These are phyloP conservation scores for Epinotia brunnichana DNA, from an alignment of 2,888 invertebrate genomes.

Conservation along the genomic window DNA sequence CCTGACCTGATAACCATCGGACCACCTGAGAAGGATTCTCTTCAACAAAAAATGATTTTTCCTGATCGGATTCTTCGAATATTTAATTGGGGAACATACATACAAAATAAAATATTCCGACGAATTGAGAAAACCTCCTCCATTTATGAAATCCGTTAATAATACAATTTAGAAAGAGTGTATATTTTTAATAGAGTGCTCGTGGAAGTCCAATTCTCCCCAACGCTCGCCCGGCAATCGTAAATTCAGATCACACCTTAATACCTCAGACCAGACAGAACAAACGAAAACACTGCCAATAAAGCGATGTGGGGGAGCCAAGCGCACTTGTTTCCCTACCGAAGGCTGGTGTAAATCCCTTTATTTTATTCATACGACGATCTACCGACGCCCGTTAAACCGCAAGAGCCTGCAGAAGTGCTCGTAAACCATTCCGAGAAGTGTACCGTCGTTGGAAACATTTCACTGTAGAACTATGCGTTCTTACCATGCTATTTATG, in stretches of 20 bases:
- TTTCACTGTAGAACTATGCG: constrained; percentile 26
- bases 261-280: constrained; percentile 5
- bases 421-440: constrained; percentile 33
- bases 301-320: neutral
- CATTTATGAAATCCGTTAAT: too few relatives aligned
- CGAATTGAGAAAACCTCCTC: too few relatives aligned
- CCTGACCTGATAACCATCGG: too few relatives aligned
- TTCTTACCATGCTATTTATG: neutral
- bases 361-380: constrained; percentile 41
- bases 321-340: constrained; percentile 21
- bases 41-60: too few relatives aligned
- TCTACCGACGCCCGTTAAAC: constrained; percentile 35
- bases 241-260: constrained; percentile 20
- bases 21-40: too few relatives aligned
- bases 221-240: neutral
- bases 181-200: neutral
- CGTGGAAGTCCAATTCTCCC: neutral
- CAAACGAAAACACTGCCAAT: constrained; percentile 23
- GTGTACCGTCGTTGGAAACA: constrained; percentile 19
- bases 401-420: constrained; percentile 1
- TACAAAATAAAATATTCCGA: too few relatives aligned
- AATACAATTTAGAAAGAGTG: neutral
- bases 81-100: too few relatives aligned
- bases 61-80: too few relatives aligned
- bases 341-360: constrained; percentile 35